These are phyloP conservation scores for Frankliniella fusca DNA, from an alignment of 2,888 invertebrate species.

Conservation along the genomic window DNA sequence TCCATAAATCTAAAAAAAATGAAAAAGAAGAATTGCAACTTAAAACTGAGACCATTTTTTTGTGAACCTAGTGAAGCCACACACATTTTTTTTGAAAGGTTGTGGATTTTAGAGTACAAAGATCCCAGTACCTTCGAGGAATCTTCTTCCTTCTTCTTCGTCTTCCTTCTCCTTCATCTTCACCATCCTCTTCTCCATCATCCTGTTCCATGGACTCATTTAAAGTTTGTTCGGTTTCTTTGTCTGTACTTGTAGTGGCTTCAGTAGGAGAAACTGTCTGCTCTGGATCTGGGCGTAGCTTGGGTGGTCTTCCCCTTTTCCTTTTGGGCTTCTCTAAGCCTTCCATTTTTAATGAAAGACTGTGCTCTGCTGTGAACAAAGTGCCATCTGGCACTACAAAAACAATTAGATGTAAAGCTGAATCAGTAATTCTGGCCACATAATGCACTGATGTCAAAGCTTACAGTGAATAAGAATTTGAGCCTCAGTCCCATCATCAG, in stretches of 20 bases:
- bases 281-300: conserved; percentile 48
- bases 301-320: conserved; percentile 68
- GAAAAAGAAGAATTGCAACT: conserved; percentile 31
- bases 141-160: conserved; percentile 62
- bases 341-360: conserved; percentile 59
- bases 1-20: conserved; percentile 45
- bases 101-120: not conserved
- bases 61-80: conserved; percentile 29
- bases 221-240: conserved; percentile 39
- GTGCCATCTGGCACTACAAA: conserved; percentile 60
- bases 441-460: not conserved
- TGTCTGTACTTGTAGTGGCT: conserved; percentile 40
- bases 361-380: conserved; percentile 62
- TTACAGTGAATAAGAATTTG: conserved; percentile 19
- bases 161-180: conserved; percentile 51
- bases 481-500: conserved; percentile 28
- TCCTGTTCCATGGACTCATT: conserved; percentile 39
- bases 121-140: conserved; percentile 53
- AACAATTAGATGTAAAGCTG: conserved; percentile 37
- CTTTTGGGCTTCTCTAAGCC: conserved; percentile 62
- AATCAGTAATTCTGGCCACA: not conserved
- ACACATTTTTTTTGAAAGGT: conserved; percentile 11
- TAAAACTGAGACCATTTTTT: conserved; percentile 5
- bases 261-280: conserved; percentile 39
- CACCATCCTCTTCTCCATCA: conserved; percentile 43